A percentile compares a stretch with the other conserved stretches of the same genome.
These are phyloP conservation scores for Tetrao urogallus DNA, from an alignment of 2,113 vertebrate species.

Conservation along the genomic window DNA sequence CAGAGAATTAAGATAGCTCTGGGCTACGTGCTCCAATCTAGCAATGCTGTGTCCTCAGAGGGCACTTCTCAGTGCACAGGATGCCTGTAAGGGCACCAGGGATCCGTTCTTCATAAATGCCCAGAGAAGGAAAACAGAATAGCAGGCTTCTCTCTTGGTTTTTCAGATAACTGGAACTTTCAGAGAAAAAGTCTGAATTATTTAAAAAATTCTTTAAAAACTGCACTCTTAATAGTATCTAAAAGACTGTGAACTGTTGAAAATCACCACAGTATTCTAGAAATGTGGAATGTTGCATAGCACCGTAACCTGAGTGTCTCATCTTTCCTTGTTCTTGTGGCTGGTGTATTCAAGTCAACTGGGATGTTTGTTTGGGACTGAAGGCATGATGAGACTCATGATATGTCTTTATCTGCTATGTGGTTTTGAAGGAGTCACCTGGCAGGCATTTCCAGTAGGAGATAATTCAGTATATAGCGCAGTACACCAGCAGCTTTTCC, in stretches of 20 bases:
- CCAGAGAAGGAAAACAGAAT: neutral
- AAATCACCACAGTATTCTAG: neutral
- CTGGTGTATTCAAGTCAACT: neutral
- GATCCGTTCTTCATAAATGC: neutral
- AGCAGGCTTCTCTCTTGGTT: neutral
- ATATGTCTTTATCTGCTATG: neutral
- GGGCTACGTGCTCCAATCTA: neutral
- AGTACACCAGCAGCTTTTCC: neutral
- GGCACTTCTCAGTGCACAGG: neutral
- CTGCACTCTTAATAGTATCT: neutral
- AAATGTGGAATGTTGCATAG: rapidly evolving
- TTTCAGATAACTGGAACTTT: neutral
- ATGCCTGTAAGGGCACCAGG: neutral
- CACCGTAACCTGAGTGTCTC: neutral
- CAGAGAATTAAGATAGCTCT: neutral
- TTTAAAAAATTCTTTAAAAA: neutral
- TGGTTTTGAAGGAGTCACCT: neutral
- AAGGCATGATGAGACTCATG: neutral
- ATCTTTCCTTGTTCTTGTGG: neutral
- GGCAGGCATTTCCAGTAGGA: neutral
- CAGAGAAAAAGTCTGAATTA: neutral
- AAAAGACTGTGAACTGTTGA: neutral
- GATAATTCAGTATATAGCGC: neutral
- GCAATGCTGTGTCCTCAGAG: neutral
- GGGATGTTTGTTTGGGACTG: neutral